Conservation (phyloP, 2,113 vertebrate genomes). For the Cyrtonyx montezumae region DNA sequence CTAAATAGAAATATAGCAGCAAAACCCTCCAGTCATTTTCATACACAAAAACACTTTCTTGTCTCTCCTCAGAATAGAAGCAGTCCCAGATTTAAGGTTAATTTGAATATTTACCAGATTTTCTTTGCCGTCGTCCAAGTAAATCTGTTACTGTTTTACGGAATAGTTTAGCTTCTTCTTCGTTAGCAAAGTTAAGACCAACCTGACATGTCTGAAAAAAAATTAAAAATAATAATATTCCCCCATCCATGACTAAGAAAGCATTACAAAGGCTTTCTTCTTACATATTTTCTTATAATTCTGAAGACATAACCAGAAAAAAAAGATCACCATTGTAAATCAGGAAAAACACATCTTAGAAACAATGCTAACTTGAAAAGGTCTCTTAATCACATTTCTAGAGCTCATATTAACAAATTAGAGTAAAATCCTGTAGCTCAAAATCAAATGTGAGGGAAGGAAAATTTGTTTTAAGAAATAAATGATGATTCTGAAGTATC, state of each 20-base stretch:
- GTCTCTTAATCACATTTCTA: neutral
- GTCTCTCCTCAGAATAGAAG: neutral
- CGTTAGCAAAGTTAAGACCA: slow-evolving; percentile 96
- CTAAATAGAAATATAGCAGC: neutral
- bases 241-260: slow-evolving; percentile 32
- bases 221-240: slow-evolving; percentile 14
- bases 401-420: neutral
- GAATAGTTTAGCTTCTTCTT: slow-evolving; percentile 97
- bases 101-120: slow-evolving; percentile 83
- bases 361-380: neutral
- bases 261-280: slow-evolving; percentile 23
- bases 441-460: neutral
- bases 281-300: neutral
- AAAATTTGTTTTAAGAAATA: neutral
- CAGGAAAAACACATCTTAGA: neutral
- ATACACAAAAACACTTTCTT: neutral
- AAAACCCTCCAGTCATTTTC: neutral
- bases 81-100: slow-evolving; percentile 36
- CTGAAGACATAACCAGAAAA: neutral
- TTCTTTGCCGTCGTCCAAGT: slow-evolving; percentile 90
- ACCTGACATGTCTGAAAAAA: slow-evolving; percentile 90
- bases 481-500: neutral
- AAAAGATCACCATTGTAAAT: neutral
- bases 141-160: slow-evolving; percentile 88
- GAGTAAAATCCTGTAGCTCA: neutral